Percentiles rank a stretch among this genome's conserved stretches.
These are phyloP conservation scores for Sebastolobus alascanus DNA, from an alignment of 2,797 vertebrate species.

Conservation along the genomic window DNA sequence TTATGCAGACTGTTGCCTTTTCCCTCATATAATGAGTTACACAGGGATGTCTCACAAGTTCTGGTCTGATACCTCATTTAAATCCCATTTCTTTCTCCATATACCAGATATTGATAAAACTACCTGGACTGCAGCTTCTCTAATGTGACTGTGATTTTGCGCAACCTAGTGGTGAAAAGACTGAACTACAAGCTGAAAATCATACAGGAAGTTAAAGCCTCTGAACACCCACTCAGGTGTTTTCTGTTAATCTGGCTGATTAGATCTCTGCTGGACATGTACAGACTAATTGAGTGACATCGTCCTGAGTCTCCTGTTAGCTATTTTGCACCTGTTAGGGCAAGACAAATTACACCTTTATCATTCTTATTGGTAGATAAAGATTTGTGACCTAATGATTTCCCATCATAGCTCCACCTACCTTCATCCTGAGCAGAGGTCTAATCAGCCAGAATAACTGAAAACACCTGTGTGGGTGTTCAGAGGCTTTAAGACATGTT, in stretches of 20 bases:
- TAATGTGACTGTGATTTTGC: conserved; percentile 1
- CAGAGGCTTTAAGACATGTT: neutral
- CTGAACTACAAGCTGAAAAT: conserved; percentile 36
- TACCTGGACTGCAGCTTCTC: conserved; percentile 22
- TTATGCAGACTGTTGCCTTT: neutral
- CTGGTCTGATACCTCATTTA: conserved; percentile 52
- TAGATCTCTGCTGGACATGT: neutral
- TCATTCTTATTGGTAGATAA: neutral
- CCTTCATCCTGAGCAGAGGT: neutral
- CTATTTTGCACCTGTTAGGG: no score
- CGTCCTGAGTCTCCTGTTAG: no score
- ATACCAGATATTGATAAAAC: neutral
- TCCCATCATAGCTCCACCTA: neutral
- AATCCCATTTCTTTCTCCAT: neutral
- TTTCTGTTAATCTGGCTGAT: neutral
- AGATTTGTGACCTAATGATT: neutral
- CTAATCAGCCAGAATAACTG: neutral
- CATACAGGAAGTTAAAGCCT: neutral
- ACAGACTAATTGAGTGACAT: no score
- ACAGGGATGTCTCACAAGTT: neutral
- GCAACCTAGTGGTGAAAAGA: conserved; percentile 60
- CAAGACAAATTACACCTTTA: neutral
- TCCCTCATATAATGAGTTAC: conserved; percentile 15
- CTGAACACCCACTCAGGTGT: neutral
- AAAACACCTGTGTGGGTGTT: neutral